Evolutionary conservation across 2,888 invertebrate species (phyloP).

Genomic region (Bugula neritina): DNA sequence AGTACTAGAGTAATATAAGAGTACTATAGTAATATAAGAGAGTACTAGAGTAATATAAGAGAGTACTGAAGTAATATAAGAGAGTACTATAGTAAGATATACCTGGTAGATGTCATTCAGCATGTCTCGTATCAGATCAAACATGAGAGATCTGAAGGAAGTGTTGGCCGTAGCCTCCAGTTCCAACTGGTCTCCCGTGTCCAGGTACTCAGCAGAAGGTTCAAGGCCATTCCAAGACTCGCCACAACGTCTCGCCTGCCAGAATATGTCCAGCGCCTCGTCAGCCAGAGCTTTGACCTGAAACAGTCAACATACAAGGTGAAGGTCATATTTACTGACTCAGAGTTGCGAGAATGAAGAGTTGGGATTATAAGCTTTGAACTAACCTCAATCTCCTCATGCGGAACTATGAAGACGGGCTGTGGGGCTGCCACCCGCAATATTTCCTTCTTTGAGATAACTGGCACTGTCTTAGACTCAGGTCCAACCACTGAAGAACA

Average conservation of each 20-base stretch:
- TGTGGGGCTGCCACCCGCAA: constrained; percentile 11
- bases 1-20: no score
- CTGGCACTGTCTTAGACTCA: constrained; percentile 13
- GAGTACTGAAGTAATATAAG: no score
- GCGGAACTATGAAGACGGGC: constrained; percentile 23
- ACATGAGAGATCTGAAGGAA: constrained; percentile 47
- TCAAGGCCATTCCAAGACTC: constrained; percentile 38
- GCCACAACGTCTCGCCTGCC: constrained; percentile 40
- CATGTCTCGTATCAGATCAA: constrained; percentile 50
- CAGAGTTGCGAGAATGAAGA: no score
- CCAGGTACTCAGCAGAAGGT: constrained; percentile 36
- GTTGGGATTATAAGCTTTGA: no score
- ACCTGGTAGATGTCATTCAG: constrained; percentile 46
- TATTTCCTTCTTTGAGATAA: constrained; percentile 1
- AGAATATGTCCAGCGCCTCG: constrained; percentile 43
- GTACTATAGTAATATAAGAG: no score
- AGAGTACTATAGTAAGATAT: no score
- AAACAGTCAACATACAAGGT: no score
- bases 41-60: no score
- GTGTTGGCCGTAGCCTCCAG: constrained; percentile 37
- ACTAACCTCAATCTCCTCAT: constrained; percentile 19
- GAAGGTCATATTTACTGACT: no score
- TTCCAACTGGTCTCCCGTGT: constrained; percentile 31
- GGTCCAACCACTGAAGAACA: constrained; percentile 2
- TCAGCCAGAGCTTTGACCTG: constrained; percentile 33